Conservation (phyloP, 2,797 vertebrate species). For the Paramormyrops hopkinsi region DNA sequence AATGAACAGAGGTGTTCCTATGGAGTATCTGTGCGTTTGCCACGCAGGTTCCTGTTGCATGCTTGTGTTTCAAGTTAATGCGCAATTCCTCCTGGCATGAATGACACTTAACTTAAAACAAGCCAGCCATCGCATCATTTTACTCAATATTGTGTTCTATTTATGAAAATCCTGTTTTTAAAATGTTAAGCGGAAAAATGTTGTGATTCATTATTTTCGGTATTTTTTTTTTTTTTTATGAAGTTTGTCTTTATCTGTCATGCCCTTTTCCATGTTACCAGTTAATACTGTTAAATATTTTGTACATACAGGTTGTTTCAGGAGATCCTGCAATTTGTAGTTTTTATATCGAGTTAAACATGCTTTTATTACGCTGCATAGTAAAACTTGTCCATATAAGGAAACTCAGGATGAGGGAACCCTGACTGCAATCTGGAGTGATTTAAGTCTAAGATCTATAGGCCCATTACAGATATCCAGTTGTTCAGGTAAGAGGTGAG, state of each 20-base stretch:
- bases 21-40: constrained; percentile 52
- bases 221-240: constrained; percentile 22
- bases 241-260: constrained; percentile 42
- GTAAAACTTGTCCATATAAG: constrained; percentile 56
- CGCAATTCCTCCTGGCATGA: constrained; percentile 50
- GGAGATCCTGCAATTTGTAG: constrained; percentile 61
- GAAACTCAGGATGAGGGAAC: constrained; percentile 34
- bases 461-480: not conserved
- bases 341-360: constrained; percentile 76
- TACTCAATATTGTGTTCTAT: constrained; percentile 49
- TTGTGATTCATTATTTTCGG: constrained; percentile 22
- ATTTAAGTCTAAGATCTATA: constrained; percentile 55
- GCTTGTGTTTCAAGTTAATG: constrained; percentile 51
- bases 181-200: constrained; percentile 14
- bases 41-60: constrained; percentile 58
- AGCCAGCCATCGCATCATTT: constrained; percentile 53
- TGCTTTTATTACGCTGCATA: constrained; percentile 66
- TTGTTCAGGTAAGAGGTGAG: not conserved
- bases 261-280: constrained; percentile 21
- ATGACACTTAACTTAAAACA: constrained; percentile 47
- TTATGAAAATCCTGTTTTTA: constrained; percentile 41
- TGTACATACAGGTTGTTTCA: constrained; percentile 60
- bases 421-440: constrained; percentile 58
- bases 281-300: constrained; percentile 41
- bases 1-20: not conserved